A percentile compares a stretch with the other conserved stretches of the same genome.
These are phyloP conservation scores for Chrysolina americana DNA, from an alignment of 2,888 invertebrate genomes.

Conservation along the genomic window DNA sequence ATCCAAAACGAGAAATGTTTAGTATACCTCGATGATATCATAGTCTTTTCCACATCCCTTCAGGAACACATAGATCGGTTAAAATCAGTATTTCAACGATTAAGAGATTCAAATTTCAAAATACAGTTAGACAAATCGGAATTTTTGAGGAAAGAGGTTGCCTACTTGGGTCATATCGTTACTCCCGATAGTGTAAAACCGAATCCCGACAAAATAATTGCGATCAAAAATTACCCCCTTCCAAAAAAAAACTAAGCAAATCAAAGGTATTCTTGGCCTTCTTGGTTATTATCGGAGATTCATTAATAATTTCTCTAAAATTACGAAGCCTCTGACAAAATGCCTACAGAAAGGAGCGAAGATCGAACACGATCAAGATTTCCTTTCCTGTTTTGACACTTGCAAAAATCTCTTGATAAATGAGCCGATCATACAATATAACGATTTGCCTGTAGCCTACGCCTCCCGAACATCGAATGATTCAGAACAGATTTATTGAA, in stretches of 20 bases:
- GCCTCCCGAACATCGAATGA: constrained; percentile 39
- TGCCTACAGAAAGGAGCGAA: background rate
- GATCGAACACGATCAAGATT: constrained; percentile 28
- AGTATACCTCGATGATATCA: constrained; percentile 60
- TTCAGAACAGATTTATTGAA: constrained; percentile 39
- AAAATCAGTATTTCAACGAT: background rate
- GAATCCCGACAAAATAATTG: background rate
- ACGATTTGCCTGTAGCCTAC: constrained; percentile 48
- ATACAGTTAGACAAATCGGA: constrained; percentile 1
- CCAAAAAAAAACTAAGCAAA: too few species aligned
- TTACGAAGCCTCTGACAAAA: too few species aligned
- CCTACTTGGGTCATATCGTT: background rate
- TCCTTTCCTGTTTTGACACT: constrained; percentile 32
- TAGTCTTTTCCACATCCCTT: constrained; percentile 55
- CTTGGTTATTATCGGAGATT: background rate
- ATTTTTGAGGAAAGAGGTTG: background rate
- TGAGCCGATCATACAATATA: constrained; percentile 46
- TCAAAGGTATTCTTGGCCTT: constrained; percentile 41
- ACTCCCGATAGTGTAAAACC: background rate
- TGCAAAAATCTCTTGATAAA: constrained; percentile 43
- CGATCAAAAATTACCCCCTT: background rate
- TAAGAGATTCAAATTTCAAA: constrained; percentile 3
- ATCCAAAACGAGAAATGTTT: constrained; percentile 51
- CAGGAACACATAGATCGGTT: constrained; percentile 54
- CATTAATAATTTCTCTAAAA: constrained; percentile 3